Conservation (phyloP, 2,888 invertebrate species). For the Gastracanthus pulcherrimus region DNA sequence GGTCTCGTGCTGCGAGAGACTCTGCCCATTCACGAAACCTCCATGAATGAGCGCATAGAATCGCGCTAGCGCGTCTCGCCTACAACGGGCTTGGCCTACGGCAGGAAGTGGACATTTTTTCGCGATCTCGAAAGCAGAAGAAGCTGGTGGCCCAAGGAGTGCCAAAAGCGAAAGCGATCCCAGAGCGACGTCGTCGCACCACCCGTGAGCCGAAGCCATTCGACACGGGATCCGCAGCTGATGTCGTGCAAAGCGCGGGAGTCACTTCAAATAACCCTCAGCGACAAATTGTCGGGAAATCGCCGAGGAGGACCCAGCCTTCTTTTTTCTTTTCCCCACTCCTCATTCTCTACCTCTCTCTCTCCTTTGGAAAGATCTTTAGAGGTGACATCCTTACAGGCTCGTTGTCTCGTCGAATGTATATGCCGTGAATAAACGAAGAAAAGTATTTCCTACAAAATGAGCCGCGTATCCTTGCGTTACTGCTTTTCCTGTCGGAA, state of each 20-base stretch:
- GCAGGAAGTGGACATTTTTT: conserved; percentile 27
- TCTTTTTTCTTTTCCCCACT: neutral
- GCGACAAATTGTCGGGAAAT: conserved; percentile 56
- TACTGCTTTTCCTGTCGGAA: neutral
- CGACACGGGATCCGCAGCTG: conserved; percentile 37
- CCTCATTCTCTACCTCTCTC: neutral
- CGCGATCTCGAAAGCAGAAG: neutral
- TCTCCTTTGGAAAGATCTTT: too few species aligned
- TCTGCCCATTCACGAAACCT: conserved; percentile 6
- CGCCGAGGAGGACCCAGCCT: neutral
- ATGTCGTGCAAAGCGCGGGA: conserved; percentile 40
- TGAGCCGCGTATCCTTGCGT: neutral
- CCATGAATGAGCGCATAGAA: conserved; percentile 27
- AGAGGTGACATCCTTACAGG: conserved; percentile 7
- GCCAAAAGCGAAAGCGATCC: conserved; percentile 6
- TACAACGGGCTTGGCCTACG: neutral
- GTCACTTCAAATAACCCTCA: conserved; percentile 50
- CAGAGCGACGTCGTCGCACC: neutral
- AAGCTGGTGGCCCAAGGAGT: too few species aligned
- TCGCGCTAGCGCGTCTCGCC: conserved; percentile 1
- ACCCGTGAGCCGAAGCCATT: conserved; percentile 31
- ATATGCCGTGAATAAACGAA: neutral
- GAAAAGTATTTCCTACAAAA: neutral
- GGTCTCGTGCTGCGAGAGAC: conserved; percentile 32
- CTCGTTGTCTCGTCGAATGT: conserved; percentile 27